These are phyloP conservation scores for Clitarchus hookeri DNA, from an alignment of 2,888 invertebrate species.

Conservation along the genomic window DNA sequence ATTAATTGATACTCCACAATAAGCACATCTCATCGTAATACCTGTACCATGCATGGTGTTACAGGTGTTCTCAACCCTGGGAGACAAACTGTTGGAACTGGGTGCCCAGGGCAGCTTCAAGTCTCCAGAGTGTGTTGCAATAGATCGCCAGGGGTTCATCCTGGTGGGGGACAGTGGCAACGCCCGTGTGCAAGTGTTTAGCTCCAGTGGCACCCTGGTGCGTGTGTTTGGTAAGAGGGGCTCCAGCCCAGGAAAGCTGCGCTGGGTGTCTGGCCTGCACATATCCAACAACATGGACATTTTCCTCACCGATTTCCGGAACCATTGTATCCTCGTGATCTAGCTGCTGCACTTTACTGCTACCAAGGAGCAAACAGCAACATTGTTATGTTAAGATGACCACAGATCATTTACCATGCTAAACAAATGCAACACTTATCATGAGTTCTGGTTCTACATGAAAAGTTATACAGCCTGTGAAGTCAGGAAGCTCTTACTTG, in stretches of 20 bases:
- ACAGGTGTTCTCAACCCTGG: constrained; percentile 58
- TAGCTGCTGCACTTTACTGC: constrained; percentile 51
- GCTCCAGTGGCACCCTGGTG: constrained; percentile 69
- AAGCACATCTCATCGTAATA: neutral
- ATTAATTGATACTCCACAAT: neutral
- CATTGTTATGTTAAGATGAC: too few species aligned
- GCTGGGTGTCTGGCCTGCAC: constrained; percentile 71
- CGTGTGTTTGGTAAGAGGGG: constrained; percentile 66
- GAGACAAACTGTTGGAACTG: constrained; percentile 63
- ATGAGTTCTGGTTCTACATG: too few species aligned
- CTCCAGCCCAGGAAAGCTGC: constrained; percentile 59
- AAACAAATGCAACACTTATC: too few species aligned
- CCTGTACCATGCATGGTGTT: neutral
- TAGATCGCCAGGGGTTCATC: constrained; percentile 74
- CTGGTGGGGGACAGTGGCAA: constrained; percentile 81
- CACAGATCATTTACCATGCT: too few species aligned
- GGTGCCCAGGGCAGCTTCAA: constrained; percentile 62
- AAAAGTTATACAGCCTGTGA: too few species aligned
- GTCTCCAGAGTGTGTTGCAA: constrained; percentile 72
- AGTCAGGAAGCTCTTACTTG: too few species aligned
- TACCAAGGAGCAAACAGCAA: too few species aligned
- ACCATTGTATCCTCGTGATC: constrained; percentile 57
- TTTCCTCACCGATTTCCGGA: constrained; percentile 65
- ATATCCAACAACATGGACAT: constrained; percentile 65
- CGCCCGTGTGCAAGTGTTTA: constrained; percentile 74